These are phyloP conservation scores for Lepidothrix coronata DNA, from an alignment of 2,113 vertebrate species.

Conservation along the genomic window DNA sequence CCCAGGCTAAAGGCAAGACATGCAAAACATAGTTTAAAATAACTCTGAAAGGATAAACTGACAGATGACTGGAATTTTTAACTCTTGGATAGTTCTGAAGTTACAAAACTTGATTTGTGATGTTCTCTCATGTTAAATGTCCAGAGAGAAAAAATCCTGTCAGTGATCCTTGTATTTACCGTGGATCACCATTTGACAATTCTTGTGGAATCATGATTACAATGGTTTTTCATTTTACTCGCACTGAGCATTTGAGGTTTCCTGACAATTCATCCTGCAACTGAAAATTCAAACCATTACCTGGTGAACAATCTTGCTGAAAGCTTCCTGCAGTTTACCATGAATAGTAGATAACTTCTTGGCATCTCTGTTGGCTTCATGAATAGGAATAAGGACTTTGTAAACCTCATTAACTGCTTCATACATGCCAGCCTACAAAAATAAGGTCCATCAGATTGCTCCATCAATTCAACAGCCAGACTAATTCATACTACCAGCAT, in stretches of 20 bases:
- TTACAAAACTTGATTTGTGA: background rate
- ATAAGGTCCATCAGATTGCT: constrained; percentile 28
- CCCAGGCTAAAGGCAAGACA: constrained; percentile 14
- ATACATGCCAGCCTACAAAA: constrained; percentile 93
- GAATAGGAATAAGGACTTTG: constrained; percentile 97
- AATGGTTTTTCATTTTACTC: background rate
- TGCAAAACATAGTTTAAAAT: constrained; percentile 37
- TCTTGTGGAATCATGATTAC: background rate
- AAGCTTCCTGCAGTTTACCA: constrained; percentile 99
- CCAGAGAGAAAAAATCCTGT: background rate
- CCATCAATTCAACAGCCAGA: background rate
- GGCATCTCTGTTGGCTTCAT: constrained; percentile 97
- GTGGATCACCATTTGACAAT: background rate
- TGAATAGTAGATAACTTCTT: constrained; percentile 97
- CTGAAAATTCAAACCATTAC: constrained; percentile 77
- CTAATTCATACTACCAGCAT: background rate
- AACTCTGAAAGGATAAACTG: constrained; percentile 4
- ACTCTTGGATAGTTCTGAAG: background rate
- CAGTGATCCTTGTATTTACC: background rate
- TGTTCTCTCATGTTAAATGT: background rate
- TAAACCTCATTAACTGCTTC: constrained; percentile 99
- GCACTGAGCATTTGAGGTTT: background rate
- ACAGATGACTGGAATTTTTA: background rate
- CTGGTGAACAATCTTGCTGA: constrained; percentile 99
- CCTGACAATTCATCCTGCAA: background rate